These are phyloP conservation scores for Lasius platythorax DNA, from an alignment of 2,888 invertebrate species.

Conservation along the genomic window DNA sequence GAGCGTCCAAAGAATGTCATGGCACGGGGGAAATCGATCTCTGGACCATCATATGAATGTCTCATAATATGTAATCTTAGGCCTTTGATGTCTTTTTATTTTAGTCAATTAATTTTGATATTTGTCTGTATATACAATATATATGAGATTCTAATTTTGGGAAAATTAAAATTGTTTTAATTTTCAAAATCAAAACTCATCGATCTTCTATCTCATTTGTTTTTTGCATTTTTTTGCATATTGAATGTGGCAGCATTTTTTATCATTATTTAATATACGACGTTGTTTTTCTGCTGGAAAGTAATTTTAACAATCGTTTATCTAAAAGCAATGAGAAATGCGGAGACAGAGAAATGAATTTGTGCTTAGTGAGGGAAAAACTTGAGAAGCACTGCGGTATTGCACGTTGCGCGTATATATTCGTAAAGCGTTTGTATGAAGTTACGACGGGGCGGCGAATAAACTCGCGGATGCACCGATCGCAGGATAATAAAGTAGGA, in stretches of 20 bases:
- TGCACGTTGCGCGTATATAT: neutral
- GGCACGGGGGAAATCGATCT: slow-evolving; percentile 16
- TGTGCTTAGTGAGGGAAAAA: neutral
- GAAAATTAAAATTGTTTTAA: neutral
- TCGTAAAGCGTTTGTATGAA: neutral
- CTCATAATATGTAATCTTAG: neutral
- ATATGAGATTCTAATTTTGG: neutral
- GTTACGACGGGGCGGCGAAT: slow-evolving; percentile 1
- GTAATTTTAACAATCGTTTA: neutral
- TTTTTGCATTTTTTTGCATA: neutral
- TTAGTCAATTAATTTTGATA: neutral
- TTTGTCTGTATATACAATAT: neutral
- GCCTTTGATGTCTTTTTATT: neutral
- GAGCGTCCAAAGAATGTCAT: neutral
- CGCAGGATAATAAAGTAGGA: slow-evolving; percentile 19
- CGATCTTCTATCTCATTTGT: neutral
- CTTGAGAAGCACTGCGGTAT: neutral
- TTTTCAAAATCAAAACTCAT: neutral
- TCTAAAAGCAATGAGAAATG: neutral
- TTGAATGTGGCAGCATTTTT: neutral
- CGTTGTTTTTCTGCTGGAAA: neutral
- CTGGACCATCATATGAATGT: neutral
- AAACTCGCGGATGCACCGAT: slow-evolving; percentile 13
- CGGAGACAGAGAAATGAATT: neutral
- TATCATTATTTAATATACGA: neutral